Base-by-base conservation (phyloP, 1,140 invertebrate species). In the Rhopalosiphum padi region DNA sequence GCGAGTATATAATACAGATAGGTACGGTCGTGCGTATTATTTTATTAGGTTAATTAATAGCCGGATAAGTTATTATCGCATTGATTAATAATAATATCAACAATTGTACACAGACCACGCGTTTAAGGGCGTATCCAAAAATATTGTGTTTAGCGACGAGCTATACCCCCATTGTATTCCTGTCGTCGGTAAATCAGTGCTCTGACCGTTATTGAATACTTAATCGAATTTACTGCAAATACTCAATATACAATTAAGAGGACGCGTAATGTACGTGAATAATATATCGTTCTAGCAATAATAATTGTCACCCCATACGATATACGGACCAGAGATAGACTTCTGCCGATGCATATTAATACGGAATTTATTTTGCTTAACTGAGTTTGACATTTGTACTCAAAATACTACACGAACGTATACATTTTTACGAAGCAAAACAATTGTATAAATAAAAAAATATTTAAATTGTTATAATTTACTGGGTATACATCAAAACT, bases 61-160 rank as follows among this genome's bases (percentile, higher is more conserved):
- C 60, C 60, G 35, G 82, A 37, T 85, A 85, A 18, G 37, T 51
- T 88, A 88, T 51, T 88, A 88, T 48, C 7, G 18, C 22, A 9
- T 51, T 88, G 46, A 88, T 88, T 88, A 88, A 43, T 86, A 83
- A 46, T 48, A 86, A 25, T 22, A 88, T 22, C 30, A 51, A 41
- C 55, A 1, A 88, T 53, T 1, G 46, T 53, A 35, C 53, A 35
- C 30, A 2, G 21, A 1, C 25, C 30, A 15, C 43, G 4, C 25
- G n/a, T 11, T 46, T 8, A 22, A 3, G n/a, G 46, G 46, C 18
- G 46, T 51, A 35, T n/a, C 9, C n/a, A 89, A 53, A 48, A 89
- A 53, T 51, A 89, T 89, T 89, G 37, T 53, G 46, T 88, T 51
- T 35, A 35, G 46, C 60, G 60, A 51, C 21, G n/a, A 35, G 60